Base-by-base conservation (phyloP, 92 coral and sea anemone species). In the Virgularia gustaviana region DNA sequence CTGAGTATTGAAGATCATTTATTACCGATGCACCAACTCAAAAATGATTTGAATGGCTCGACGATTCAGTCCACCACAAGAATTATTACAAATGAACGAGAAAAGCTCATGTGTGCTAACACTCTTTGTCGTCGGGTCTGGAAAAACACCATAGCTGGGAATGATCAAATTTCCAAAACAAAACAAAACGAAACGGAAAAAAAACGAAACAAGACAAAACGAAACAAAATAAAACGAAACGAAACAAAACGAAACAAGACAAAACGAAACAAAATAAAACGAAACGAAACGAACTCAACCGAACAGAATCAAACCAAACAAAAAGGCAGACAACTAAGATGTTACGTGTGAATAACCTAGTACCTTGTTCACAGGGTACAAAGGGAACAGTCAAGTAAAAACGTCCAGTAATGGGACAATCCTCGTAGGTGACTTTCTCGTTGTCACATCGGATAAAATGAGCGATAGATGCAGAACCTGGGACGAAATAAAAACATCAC, bases 391-490 rank as follows among this genome's bases (percentile, higher is more conserved):
- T 83, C 11, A 94, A 88, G 16, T 95, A 94, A 65, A 78, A 85
- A 37, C 99, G 78, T 22, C 94, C 95, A 11, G 90, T 84, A 11
- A 85, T 85, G 18, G 83, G 85, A 71, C 96, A 92, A 41, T 81
- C 82, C 32, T 92, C 88, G 83, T 92, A 92, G 19, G 78, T 78
- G 2, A 95, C 96, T 59, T 84, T 88, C 12, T 88, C 91, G 64
- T 92, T 92, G 58, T 89, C 98, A 73, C 96, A 92, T 52, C 98
- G 96, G 38, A 92, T 82, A 66, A 92, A 92, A 31, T 92, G 96
- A 1, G 86, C 86, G 5, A 86, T 74, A 4, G 94, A 91, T 27
- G 91, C 87, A 33, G 85, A 78, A 56, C 85, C 98, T 92, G 65
- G 31, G 1, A 12, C 59, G 9, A 30, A 37, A 36, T 16, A 30